phyloP scores from a whole-genome alignment of 2,888 invertebrate genomes.

The Trachelus tabidus region DNA sequence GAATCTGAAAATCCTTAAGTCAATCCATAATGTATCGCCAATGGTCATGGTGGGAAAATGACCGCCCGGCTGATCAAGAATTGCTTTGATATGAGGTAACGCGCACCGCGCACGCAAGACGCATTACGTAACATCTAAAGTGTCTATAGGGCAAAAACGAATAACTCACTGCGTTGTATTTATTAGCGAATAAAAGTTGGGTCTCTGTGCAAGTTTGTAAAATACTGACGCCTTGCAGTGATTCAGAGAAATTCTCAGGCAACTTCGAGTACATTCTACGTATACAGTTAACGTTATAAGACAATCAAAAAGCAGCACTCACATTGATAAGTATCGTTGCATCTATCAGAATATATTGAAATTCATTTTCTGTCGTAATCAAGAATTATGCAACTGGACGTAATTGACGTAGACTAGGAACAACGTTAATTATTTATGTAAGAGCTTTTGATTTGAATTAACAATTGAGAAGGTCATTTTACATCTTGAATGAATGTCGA shows the following conservation, averaged over 20 bases:
- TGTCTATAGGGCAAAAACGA: background rate
- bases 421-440: constrained; percentile 8
- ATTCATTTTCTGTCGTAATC: background rate
- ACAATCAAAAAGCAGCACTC: background rate
- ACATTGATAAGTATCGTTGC: background rate
- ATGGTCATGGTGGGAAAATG: constrained; percentile 44
- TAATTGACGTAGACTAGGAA: constrained; percentile 1
- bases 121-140: constrained; percentile 39
- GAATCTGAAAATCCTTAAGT: background rate
- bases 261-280: background rate
- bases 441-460: background rate
- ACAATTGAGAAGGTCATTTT: constrained; percentile 10
- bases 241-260: background rate
- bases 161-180: background rate
- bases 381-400: background rate
- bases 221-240: background rate
- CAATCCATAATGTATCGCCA: background rate
- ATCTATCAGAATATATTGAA: background rate
- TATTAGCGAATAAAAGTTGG: background rate
- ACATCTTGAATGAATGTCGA: background rate
- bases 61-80: constrained; percentile 39
- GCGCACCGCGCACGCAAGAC: constrained; percentile 45
- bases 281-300: background rate
- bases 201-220: background rate
- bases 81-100: constrained; percentile 51